Evolutionary conservation across 2,797 vertebrate genomes (phyloP).

Genomic region (Anisognathus igniventris): DNA sequence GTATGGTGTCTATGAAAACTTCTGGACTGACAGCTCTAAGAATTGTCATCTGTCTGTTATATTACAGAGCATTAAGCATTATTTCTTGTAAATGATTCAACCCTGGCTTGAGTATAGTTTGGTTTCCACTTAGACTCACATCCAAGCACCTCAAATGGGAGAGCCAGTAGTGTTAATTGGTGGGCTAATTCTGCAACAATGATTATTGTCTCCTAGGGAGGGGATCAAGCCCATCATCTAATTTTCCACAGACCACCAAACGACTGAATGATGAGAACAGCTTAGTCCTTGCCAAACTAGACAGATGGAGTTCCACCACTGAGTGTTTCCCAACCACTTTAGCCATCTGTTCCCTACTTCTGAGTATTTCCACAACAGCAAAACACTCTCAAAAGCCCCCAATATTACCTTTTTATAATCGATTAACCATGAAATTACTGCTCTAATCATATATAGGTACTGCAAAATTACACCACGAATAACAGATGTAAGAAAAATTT

Average conservation of each 20-base stretch:
- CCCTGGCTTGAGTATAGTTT: background rate
- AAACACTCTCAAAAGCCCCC: background rate
- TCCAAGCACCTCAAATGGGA: background rate
- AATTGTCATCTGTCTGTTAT: background rate
- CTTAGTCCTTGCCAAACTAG: background rate
- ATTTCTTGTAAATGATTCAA: background rate
- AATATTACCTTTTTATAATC: background rate
- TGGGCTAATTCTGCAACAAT: background rate
- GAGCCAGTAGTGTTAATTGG: background rate
- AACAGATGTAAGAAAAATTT: background rate
- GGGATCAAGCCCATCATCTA: background rate
- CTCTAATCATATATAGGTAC: background rate
- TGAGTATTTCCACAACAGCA: background rate
- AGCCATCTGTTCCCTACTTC: background rate
- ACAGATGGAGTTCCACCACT: background rate
- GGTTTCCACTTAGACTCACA: background rate
- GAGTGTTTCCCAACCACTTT: background rate
- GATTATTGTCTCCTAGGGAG: background rate
- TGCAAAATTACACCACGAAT: background rate
- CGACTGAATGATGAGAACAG: background rate
- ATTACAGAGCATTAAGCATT: background rate
- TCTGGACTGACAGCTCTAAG: background rate
- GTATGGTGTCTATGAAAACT: background rate
- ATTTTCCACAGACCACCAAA: background rate
- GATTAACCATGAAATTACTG: background rate